Percentiles rank a stretch among this genome's conserved stretches.
phyloP scores from a whole-genome alignment of 2,113 vertebrate genomes.

The Epinephelus cyanopodus region DNA sequence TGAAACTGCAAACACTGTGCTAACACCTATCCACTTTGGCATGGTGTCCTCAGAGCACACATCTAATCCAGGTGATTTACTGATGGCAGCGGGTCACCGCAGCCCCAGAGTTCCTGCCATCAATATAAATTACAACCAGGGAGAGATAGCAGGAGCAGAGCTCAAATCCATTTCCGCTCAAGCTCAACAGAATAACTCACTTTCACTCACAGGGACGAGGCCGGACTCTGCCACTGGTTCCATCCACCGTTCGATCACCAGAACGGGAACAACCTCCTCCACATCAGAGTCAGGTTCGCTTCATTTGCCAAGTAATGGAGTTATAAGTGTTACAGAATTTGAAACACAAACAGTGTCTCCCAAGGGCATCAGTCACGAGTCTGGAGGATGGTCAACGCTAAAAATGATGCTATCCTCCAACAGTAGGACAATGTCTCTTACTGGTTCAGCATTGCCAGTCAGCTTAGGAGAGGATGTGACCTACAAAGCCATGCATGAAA shows the following conservation, averaged over 20 bases:
- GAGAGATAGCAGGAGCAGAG: slow-evolving; percentile 49
- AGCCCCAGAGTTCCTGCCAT: slow-evolving; percentile 53
- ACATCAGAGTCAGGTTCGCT: slow-evolving; percentile 6
- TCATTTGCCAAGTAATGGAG: slow-evolving; percentile 17
- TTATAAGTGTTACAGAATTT: slow-evolving; percentile 23
- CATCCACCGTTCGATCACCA: slow-evolving; percentile 8
- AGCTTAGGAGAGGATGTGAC: slow-evolving; percentile 2
- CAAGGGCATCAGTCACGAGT: slow-evolving; percentile 12
- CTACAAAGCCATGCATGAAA: slow-evolving; percentile 18
- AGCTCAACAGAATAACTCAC: slow-evolving; percentile 52
- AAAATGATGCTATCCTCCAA: slow-evolving; percentile 17
- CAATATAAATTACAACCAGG: slow-evolving; percentile 65
- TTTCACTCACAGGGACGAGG: slow-evolving; percentile 30
- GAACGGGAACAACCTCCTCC: slow-evolving; percentile 2
- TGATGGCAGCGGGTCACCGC: slow-evolving; percentile 55
- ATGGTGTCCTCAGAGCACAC: slow-evolving; percentile 54
- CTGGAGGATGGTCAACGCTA: background rate
- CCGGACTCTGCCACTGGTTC: slow-evolving; percentile 16
- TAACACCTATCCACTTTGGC: slow-evolving; percentile 48
- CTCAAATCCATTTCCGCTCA: slow-evolving; percentile 58
- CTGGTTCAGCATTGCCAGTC: slow-evolving; percentile 10
- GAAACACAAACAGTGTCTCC: slow-evolving; percentile 16
- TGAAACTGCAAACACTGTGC: slow-evolving; percentile 50
- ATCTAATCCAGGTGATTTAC: slow-evolving; percentile 76
- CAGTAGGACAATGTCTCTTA: slow-evolving; percentile 13